phyloP scores from a whole-genome alignment of 2,888 invertebrate species.

The Graphium colonna region DNA sequence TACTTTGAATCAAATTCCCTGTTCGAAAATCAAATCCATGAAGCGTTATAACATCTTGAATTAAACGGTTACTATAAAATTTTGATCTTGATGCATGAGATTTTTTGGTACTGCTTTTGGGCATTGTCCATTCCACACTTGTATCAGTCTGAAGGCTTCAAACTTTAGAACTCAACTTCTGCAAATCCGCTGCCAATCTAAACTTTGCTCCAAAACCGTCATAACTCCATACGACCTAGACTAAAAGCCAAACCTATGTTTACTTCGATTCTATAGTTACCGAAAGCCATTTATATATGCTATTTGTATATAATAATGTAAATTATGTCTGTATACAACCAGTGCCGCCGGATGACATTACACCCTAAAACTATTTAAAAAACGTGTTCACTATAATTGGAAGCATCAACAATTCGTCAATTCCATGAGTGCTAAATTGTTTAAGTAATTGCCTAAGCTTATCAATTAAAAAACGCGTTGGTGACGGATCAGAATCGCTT shows the following conservation, averaged over 20 bases:
- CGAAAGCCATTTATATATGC: constrained; percentile 8
- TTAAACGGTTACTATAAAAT: too few relatives aligned
- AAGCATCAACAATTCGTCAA: constrained; percentile 74
- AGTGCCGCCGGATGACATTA: constrained; percentile 24
- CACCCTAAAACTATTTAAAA: constrained; percentile 29
- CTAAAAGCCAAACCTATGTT: constrained; percentile 9
- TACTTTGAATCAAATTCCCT: too few relatives aligned
- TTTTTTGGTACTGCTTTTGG: too few relatives aligned
- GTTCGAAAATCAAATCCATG: too few relatives aligned
- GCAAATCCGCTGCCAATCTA: background rate
- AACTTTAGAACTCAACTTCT: too few relatives aligned
- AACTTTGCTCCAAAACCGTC: constrained; percentile 7
- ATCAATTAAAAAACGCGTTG: constrained; percentile 51
- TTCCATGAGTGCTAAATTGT: constrained; percentile 72
- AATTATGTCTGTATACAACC: constrained; percentile 22
- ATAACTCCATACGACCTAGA: constrained; percentile 1
- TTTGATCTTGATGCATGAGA: too few relatives aligned
- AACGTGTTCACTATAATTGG: constrained; percentile 45
- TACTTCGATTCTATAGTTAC: constrained; percentile 8
- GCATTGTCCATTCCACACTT: too few relatives aligned
- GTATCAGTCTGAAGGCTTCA: too few relatives aligned
- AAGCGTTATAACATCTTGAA: too few relatives aligned
- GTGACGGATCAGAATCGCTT: constrained; percentile 50
- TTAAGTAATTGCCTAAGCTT: constrained; percentile 56
- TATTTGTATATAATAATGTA: constrained; percentile 20